Percentiles rank a stretch among this genome's conserved stretches.
Evolutionary conservation across 1,140 invertebrate species (phyloP).

Genomic region (Cepaea nemoralis): DNA sequence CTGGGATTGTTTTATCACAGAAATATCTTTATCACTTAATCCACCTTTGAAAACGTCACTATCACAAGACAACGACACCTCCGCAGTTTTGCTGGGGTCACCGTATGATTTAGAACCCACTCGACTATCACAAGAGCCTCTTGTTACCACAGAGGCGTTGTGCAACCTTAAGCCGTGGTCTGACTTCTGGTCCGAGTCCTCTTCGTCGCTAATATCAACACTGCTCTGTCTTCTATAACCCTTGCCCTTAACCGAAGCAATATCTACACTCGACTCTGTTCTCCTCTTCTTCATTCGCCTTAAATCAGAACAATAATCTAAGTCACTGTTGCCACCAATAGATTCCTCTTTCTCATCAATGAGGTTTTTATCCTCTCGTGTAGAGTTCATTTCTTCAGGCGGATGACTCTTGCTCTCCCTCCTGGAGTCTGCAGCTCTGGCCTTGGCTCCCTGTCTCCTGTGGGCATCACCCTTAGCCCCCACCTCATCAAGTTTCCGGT

Average conservation of each 20-base stretch:
- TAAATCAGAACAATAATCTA: conserved; percentile 10
- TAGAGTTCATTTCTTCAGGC: conserved; percentile 18
- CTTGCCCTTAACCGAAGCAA: conserved; percentile 14
- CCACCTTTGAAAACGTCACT: conserved; percentile 34
- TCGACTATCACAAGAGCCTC: conserved; percentile 27
- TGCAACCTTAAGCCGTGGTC: conserved; percentile 9
- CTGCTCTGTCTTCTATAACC: conserved; percentile 14
- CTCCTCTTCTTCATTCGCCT: conserved; percentile 19
- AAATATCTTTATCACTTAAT: conserved; percentile 39
- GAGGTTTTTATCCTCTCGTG: conserved; percentile 26
- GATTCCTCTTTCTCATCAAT: conserved; percentile 29
- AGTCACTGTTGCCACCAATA: conserved; percentile 33
- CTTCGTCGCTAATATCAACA: conserved; percentile 20
- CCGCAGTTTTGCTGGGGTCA: conserved; percentile 13
- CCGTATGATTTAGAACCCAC: neutral
- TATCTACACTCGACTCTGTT: conserved; percentile 5
- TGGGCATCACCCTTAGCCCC: neutral
- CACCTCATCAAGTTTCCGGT: conserved; percentile 1
- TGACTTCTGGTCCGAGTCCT: conserved; percentile 11
- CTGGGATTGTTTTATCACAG: conserved; percentile 37
- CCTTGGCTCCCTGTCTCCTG: neutral
- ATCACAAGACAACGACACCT: conserved; percentile 33
- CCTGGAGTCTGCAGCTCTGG: neutral
- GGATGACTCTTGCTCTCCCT: conserved; percentile 4
- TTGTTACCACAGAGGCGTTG: conserved; percentile 11